Evolutionary conservation across 1,140 invertebrate species (phyloP).

Genomic region (Papilio polyxenes): DNA sequence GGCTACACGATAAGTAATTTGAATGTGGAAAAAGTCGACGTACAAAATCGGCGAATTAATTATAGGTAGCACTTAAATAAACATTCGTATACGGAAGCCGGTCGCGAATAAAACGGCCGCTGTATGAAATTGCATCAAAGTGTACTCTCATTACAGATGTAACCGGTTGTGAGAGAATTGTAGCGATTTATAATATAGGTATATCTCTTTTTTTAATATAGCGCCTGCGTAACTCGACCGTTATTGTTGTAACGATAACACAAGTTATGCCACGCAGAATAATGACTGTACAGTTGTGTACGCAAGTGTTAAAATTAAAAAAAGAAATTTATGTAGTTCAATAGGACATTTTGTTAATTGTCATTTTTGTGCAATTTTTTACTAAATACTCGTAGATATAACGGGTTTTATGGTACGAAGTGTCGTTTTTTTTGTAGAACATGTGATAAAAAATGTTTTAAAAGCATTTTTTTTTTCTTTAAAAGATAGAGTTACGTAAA

Average conservation of each 20-base stretch:
- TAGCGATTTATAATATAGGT: conserved; percentile 29
- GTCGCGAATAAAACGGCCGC: conserved; percentile 25
- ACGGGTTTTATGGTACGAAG: no score
- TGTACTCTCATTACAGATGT: conserved; percentile 50
- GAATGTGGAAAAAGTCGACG: background rate
- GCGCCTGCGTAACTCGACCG: conserved; percentile 46
- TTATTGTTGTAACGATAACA: conserved; percentile 48
- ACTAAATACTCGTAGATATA: no score
- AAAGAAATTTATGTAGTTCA: background rate
- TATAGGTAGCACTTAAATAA: conserved; percentile 21
- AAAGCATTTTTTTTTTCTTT: no score
- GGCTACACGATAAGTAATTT: background rate
- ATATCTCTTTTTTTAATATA: conserved; percentile 45
- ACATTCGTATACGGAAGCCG: conserved; percentile 30
- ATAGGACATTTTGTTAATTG: no score
- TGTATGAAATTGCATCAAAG: conserved; percentile 50
- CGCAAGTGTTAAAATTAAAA: background rate
- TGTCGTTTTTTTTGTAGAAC: no score
- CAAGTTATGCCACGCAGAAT: conserved; percentile 28
- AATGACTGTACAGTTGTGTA: conserved; percentile 8
- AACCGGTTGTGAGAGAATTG: conserved; percentile 41
- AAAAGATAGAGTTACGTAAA: no score
- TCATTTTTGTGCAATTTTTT: no score
- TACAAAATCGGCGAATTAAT: conserved; percentile 19
- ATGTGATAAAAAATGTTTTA: no score